Percentiles rank a stretch among this genome's conserved stretches.
These are phyloP conservation scores for Agrilus biguttatus DNA, from an alignment of 2,888 invertebrate species.

Conservation along the genomic window DNA sequence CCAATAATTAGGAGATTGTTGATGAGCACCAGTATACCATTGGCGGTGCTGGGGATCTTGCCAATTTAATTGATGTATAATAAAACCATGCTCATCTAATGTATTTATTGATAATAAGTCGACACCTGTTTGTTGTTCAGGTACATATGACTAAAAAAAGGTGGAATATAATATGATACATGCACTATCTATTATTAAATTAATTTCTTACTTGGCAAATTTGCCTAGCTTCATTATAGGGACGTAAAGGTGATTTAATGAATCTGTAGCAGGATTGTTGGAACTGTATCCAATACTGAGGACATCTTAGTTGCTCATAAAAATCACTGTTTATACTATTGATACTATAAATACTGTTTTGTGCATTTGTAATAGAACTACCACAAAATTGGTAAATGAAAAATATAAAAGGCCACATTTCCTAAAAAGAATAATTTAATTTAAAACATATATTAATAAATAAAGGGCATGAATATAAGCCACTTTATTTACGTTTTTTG, in stretches of 20 bases:
- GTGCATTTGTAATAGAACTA: no score
- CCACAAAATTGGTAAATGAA: no score
- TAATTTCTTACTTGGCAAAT: slow-evolving; percentile 47
- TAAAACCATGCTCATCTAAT: slow-evolving; percentile 76
- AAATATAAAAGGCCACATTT: no score
- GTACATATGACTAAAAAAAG: slow-evolving; percentile 41
- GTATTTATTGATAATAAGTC: slow-evolving; percentile 69
- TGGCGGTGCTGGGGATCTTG: slow-evolving; percentile 74
- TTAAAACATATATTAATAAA: no score
- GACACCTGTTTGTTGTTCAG: slow-evolving; percentile 37
- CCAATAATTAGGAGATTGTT: slow-evolving; percentile 63
- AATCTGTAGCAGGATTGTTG: slow-evolving; percentile 79
- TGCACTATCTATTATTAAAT: neutral
- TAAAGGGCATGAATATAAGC: no score
- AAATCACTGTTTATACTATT: slow-evolving; percentile 14
- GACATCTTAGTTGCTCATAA: slow-evolving; percentile 44
- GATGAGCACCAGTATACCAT: slow-evolving; percentile 76
- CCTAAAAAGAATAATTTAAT: no score
- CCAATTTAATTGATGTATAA: slow-evolving; percentile 64
- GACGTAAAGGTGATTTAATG: slow-evolving; percentile 70
- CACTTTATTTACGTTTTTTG: no score
- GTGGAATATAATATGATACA: neutral
- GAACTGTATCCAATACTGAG: slow-evolving; percentile 74
- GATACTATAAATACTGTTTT: slow-evolving; percentile 2
- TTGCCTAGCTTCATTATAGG: slow-evolving; percentile 64